Base-by-base conservation (phyloP, 2,797 vertebrate species). In the Stomatorhinus walkeri region DNA sequence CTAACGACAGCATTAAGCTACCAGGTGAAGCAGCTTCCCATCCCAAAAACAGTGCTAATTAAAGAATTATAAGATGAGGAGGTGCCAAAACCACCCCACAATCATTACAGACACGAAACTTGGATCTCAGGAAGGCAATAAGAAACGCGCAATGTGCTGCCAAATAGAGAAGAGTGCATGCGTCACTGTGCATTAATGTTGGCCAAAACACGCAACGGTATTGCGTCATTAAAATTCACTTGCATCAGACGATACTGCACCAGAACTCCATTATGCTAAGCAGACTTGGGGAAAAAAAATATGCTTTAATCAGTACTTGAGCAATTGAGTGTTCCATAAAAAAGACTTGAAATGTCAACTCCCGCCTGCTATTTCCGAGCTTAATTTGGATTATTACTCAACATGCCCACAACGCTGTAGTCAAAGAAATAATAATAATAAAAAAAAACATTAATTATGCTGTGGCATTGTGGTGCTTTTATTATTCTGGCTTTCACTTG, bases 351-450 rank as follows among this genome's bases (percentile, higher is more conserved):
- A 88, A 72, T 72, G 43, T 88, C 59, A 88, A 48, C 40, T 51
- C 87, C n/a, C 49, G 43, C 43, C 43, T 76, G 87, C 64, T 46
- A 51, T 72, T 88, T 88, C 59, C 22, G 28, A 48, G 40, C n/a
- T 46, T 49, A 72, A 88, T 88, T 88, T 88, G 40, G 22, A 64
- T 72, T 88, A 88, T 88, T 88, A 88, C 43, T 88, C 61, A 88
- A 48, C 32, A 46, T 88, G 46, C 64, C 46, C 56, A 59, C 43
- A 88, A 88, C 64, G 61, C 87, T n/a, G 43, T 40, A 88, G 61
- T 72, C 36, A 72, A 72, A 72, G 56, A 76, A 68, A 68, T 28
- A 72, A 87, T 72, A 72, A 72, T 72, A 72, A 72, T 72, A 72
- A 68, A 72, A 72, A 48, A 51, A 86, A 86, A 40, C 85, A 88